A percentile compares a stretch with the other conserved stretches of the same genome.
Evolutionary conservation across 1,140 invertebrate species (phyloP).

Genomic region (Rhynchophorus ferrugineus): DNA sequence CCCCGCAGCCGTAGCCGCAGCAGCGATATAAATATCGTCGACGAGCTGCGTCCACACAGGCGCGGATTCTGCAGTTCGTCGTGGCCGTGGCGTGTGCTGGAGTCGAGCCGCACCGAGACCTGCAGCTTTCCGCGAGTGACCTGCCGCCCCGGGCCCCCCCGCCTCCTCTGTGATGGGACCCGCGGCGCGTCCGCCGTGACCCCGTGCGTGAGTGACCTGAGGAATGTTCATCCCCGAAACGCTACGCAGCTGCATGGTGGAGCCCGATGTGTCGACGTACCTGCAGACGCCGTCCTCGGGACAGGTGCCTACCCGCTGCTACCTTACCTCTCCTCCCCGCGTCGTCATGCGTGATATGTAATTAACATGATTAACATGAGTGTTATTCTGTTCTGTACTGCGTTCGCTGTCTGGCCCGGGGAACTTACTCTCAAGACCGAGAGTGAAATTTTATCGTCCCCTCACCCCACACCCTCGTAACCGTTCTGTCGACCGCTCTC

Average conservation of each 20-base stretch:
- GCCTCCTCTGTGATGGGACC: slow-evolving; percentile 31
- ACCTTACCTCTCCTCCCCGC: slow-evolving; percentile 39
- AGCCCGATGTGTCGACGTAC: slow-evolving; percentile 74
- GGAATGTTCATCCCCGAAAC: slow-evolving; percentile 75
- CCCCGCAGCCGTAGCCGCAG: slow-evolving; percentile 16
- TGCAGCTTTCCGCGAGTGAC: slow-evolving; percentile 1
- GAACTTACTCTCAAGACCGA: neutral
- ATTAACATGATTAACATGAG: slow-evolving; percentile 46
- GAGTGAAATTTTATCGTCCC: neutral
- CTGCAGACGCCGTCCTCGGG: slow-evolving; percentile 72
- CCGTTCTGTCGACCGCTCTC: no score
- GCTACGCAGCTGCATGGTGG: slow-evolving; percentile 74
- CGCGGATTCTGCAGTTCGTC: slow-evolving; percentile 11
- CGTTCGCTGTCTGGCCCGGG: slow-evolving; percentile 30
- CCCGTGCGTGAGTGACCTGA: slow-evolving; percentile 40
- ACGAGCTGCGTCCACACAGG: slow-evolving; percentile 2
- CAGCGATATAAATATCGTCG: slow-evolving; percentile 19
- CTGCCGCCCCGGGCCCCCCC: slow-evolving; percentile 2
- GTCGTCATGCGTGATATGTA: slow-evolving; percentile 43
- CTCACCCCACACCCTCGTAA: neutral
- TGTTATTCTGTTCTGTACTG: slow-evolving; percentile 40
- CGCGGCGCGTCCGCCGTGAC: slow-evolving; percentile 26
- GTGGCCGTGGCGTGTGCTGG: slow-evolving; percentile 8
- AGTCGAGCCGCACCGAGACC: neutral
- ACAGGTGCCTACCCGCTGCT: slow-evolving; percentile 55